Conservation (phyloP, 2,797 vertebrate species). For the Neostethus bicornis region DNA sequence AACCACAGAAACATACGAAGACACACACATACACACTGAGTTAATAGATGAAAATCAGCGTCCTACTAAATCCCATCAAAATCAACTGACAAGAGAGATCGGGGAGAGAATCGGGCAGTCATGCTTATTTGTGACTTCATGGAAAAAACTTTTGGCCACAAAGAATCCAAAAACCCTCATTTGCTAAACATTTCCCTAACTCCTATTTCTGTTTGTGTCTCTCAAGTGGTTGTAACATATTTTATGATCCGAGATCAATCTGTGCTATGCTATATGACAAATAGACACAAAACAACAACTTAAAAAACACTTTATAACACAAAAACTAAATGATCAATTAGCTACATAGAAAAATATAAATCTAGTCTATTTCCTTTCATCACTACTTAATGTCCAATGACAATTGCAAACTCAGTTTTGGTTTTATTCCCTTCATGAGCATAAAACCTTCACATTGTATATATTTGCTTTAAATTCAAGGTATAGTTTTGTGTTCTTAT, state of each 20-base stretch:
- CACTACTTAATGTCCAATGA: too few relatives aligned
- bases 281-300: too few relatives aligned
- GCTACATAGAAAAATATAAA: too few relatives aligned
- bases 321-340: not conserved
- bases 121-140: slow-evolving; percentile 65
- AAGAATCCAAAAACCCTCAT: slow-evolving; percentile 43
- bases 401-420: too few relatives aligned
- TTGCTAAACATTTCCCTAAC: too few relatives aligned
- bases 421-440: too few relatives aligned
- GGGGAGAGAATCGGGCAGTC: slow-evolving; percentile 75
- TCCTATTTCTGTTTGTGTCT: not conserved
- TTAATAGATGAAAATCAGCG: slow-evolving; percentile 70
- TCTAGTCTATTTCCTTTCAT: too few relatives aligned
- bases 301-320: not conserved
- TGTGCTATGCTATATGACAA: not conserved
- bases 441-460: too few relatives aligned
- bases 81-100: slow-evolving; percentile 69
- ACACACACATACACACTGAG: slow-evolving; percentile 54
- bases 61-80: slow-evolving; percentile 78
- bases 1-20: slow-evolving; percentile 28
- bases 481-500: not conserved
- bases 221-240: not conserved
- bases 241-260: not conserved
- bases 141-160: slow-evolving; percentile 67
- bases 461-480: not conserved